Evolutionary conservation across 2,888 invertebrate species (phyloP).

Genomic region (Hydroisotoma schaefferi): DNA sequence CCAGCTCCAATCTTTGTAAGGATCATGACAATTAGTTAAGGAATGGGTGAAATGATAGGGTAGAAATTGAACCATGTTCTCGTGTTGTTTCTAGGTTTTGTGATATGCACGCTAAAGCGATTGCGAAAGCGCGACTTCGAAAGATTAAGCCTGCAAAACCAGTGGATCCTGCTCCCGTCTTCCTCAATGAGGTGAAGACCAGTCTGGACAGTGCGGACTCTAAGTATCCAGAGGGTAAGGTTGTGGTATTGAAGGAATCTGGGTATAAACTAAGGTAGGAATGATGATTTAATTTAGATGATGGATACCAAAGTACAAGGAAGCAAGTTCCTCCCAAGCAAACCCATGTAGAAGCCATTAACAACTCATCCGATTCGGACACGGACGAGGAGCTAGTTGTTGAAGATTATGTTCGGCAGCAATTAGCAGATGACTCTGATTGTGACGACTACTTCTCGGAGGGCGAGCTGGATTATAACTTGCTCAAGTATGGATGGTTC

Average conservation of each 20-base stretch:
- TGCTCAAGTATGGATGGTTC: background rate
- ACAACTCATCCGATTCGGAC: constrained; percentile 8
- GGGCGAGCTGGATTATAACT: background rate
- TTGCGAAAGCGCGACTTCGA: background rate
- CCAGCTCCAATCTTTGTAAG: background rate
- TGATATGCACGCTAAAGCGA: constrained; percentile 1
- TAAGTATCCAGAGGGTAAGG: background rate
- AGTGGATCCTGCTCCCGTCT: background rate
- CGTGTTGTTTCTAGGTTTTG: background rate
- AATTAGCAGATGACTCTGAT: background rate
- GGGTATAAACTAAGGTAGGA: no score
- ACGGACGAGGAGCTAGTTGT: background rate
- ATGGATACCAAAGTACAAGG: background rate
- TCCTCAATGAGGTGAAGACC: background rate
- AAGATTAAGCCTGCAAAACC: background rate
- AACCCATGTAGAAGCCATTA: background rate
- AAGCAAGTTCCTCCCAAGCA: background rate
- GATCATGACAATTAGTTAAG: background rate
- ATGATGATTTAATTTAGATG: no score
- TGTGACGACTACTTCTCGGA: background rate
- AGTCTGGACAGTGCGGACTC: background rate
- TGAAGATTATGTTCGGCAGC: background rate
- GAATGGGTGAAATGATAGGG: background rate
- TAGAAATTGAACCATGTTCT: no score
- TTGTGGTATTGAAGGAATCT: background rate